phyloP scores from a whole-genome alignment of 1,140 invertebrate species.

The Apis laboriosa region DNA sequence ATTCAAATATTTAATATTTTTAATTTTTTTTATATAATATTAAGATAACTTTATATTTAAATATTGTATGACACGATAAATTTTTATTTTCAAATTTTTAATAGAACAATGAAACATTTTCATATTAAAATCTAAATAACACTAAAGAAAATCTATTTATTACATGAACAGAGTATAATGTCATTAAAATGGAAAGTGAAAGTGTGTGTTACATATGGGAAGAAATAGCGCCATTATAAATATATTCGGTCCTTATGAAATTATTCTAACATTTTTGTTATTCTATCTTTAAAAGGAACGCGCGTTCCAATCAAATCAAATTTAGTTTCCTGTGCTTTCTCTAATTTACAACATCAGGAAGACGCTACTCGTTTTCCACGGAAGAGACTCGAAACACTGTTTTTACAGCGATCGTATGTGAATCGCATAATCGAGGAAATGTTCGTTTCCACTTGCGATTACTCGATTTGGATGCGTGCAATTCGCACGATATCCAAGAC shows the following conservation, averaged over 20 bases:
- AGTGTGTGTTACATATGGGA: background rate
- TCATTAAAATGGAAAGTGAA: slow-evolving; percentile 5
- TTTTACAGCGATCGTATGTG: background rate
- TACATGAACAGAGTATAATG: background rate
- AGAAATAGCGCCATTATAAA: background rate
- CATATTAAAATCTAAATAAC: too few relatives aligned
- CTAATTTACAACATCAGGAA: slow-evolving; percentile 41
- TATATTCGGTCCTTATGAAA: background rate
- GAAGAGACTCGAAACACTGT: background rate
- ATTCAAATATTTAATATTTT: too few relatives aligned
- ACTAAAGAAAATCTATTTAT: background rate
- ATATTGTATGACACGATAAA: background rate
- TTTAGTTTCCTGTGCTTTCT: slow-evolving; percentile 33
- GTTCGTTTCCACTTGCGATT: background rate
- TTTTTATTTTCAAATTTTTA: background rate
- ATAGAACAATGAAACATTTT: background rate
- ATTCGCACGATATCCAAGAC: background rate
- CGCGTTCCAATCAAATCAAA: background rate
- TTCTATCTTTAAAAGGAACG: background rate
- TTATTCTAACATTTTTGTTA: background rate
- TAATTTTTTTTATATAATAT: too few relatives aligned
- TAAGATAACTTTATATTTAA: too few relatives aligned
- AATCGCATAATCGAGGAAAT: slow-evolving; percentile 3
- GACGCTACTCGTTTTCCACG: slow-evolving; percentile 22
- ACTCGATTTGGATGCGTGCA: background rate